phyloP scores from a whole-genome alignment of 2,888 invertebrate genomes.

The Crematogaster levior region DNA sequence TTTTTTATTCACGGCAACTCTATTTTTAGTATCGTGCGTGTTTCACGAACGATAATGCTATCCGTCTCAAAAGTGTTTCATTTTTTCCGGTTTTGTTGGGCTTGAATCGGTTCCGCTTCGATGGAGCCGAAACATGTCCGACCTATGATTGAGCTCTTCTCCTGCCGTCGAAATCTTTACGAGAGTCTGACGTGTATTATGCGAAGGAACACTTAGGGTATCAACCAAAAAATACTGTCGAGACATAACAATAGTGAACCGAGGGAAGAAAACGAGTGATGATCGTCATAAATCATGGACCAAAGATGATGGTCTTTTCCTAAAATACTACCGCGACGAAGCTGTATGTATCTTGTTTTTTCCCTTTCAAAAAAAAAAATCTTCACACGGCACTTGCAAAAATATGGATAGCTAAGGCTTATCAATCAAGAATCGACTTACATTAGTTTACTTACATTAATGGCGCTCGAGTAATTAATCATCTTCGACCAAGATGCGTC shows the following conservation, averaged over 20 bases:
- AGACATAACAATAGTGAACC: conserved; percentile 58
- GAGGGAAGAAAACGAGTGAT: conserved; percentile 59
- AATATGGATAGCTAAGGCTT: background rate
- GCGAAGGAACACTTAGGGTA: conserved; percentile 41
- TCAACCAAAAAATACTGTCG: conserved; percentile 39
- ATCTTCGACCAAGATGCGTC: conserved; percentile 9
- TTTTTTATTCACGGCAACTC: conserved; percentile 18
- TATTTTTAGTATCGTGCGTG: background rate
- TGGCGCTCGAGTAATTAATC: conserved; percentile 38
- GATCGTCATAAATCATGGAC: conserved; percentile 67
- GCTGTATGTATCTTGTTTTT: background rate
- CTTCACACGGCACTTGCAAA: conserved; percentile 19
- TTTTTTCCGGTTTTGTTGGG: background rate
- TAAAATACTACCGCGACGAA: conserved; percentile 9
- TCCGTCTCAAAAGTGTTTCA: background rate
- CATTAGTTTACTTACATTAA: conserved; percentile 38
- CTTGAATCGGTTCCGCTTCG: background rate
- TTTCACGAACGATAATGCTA: conserved; percentile 14
- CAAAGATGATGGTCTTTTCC: conserved; percentile 44
- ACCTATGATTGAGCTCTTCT: conserved; percentile 42
- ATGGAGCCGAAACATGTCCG: background rate
- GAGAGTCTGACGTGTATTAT: conserved; percentile 43
- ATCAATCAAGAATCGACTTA: conserved; percentile 5
- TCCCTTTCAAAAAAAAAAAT: background rate
- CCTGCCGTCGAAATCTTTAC: conserved; percentile 25